Evolutionary conservation across 2,113 vertebrate species (phyloP).

Genomic region (Hystrix cristata): DNA sequence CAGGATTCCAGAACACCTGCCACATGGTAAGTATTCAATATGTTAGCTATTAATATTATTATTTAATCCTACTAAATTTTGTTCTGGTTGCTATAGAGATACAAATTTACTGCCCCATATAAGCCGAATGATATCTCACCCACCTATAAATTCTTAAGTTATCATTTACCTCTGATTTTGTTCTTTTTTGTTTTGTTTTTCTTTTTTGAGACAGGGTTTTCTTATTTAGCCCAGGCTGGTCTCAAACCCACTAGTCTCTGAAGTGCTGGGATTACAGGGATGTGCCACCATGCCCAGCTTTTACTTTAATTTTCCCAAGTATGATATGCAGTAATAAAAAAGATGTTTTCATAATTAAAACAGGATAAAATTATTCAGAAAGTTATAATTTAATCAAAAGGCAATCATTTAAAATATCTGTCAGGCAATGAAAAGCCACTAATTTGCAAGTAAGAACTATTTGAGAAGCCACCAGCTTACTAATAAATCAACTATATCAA

Average conservation of each 20-base stretch:
- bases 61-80: conserved; percentile 34
- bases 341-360: not conserved
- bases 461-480: not conserved
- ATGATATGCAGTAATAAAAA: conserved; percentile 37
- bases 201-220: not conserved
- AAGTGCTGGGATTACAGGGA: not conserved
- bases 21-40: not conserved
- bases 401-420: conserved; percentile 15
- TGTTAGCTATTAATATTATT: not conserved
- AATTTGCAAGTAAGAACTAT: not conserved
- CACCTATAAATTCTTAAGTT: not conserved
- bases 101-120: not conserved
- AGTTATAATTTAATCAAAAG: not conserved
- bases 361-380: not conserved
- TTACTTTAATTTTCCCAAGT: conserved; percentile 32
- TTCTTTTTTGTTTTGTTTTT: not conserved
- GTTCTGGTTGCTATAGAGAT: not conserved
- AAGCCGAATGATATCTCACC: not conserved
- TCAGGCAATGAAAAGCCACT: conserved; percentile 4
- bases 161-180: not conserved
- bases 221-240: not conserved
- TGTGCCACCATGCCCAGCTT: not conserved
- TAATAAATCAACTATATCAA: not conserved
- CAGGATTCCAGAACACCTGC: not conserved
- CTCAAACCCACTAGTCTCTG: not conserved